A percentile compares a stretch with the other conserved stretches of the same genome.
phyloP scores from a whole-genome alignment of 2,113 vertebrate genomes.

The Marmota flaviventris region DNA sequence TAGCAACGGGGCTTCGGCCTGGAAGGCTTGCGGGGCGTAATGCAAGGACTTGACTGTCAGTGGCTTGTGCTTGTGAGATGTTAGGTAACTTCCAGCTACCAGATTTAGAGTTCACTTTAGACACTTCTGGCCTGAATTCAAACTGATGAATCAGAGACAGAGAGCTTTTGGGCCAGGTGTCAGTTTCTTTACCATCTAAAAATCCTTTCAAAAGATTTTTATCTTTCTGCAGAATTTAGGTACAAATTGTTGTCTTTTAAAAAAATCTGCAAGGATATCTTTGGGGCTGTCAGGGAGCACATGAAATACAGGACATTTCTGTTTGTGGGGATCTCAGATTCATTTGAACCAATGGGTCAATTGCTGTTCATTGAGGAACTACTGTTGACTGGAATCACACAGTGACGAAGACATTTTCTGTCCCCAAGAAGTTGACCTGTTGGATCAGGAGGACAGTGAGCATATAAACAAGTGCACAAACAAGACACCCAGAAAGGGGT shows the following conservation, averaged over 20 bases:
- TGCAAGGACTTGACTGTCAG: rapidly evolving
- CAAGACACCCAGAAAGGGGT: not conserved
- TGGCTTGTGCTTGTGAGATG: no score
- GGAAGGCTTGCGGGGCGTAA: rapidly evolving
- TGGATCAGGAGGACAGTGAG: not conserved
- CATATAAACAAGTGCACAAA: not conserved
- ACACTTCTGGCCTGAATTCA: slow-evolving; percentile 68
- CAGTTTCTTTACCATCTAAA: slow-evolving; percentile 33
- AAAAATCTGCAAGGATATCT: not conserved
- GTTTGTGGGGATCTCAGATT: not conserved
- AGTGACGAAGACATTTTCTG: not conserved
- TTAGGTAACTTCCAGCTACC: slow-evolving; percentile 46
- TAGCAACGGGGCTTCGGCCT: no score
- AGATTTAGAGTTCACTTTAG: slow-evolving; percentile 36
- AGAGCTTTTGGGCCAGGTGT: slow-evolving; percentile 58
- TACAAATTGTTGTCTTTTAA: not conserved
- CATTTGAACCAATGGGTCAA: not conserved
- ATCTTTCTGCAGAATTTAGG: slow-evolving; percentile 61
- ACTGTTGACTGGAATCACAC: not conserved
- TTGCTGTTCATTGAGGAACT: not conserved
- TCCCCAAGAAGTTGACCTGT: not conserved
- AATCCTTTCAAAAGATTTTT: slow-evolving; percentile 48
- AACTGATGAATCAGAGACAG: slow-evolving; percentile 63
- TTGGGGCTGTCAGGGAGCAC: not conserved
- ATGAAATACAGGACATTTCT: not conserved